A percentile compares a stretch with the other conserved stretches of the same genome.
Evolutionary conservation across 2,888 invertebrate genomes (phyloP).

Genomic region (Marronus borbonicus): DNA sequence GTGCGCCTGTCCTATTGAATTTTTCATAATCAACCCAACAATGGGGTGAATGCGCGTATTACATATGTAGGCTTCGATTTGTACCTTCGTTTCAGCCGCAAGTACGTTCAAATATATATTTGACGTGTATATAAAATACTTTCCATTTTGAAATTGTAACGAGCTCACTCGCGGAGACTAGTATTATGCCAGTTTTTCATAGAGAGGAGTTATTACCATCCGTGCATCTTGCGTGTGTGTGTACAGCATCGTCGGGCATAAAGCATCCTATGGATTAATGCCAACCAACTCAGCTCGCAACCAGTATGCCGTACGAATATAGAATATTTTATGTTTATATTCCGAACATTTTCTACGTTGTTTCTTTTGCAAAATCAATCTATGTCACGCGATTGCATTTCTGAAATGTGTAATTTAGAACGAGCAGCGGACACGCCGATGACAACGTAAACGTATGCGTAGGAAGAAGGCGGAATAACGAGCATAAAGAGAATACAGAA

Average conservation of each 20-base stretch:
- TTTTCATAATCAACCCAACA: constrained; percentile 50
- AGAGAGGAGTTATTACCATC: constrained; percentile 60
- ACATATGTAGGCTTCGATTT: constrained; percentile 27
- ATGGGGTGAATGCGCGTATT: constrained; percentile 28
- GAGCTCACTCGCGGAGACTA: constrained; percentile 60
- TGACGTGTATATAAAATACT: constrained; percentile 54
- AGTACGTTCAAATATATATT: constrained; percentile 21
- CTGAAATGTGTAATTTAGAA: constrained; percentile 44
- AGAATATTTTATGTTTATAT: constrained; percentile 52
- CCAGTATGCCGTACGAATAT: constrained; percentile 47
- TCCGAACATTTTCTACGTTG: constrained; percentile 45
- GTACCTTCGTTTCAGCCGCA: constrained; percentile 3
- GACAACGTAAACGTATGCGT: neutral
- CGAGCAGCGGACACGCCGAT: neutral
- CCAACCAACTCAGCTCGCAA: constrained; percentile 57
- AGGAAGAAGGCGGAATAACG: neutral
- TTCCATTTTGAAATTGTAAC: constrained; percentile 64
- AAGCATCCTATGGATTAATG: constrained; percentile 64
- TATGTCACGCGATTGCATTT: constrained; percentile 44
- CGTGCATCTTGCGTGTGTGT: constrained; percentile 60
- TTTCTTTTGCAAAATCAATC: constrained; percentile 48
- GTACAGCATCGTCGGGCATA: constrained; percentile 57
- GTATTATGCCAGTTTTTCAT: constrained; percentile 64
- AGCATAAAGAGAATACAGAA: constrained; percentile 30
- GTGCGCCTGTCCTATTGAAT: constrained; percentile 53